A percentile compares a stretch with the other conserved stretches of the same genome.
Evolutionary conservation across 1,140 invertebrate species (phyloP).

Genomic region (Penaeus vannamei): DNA sequence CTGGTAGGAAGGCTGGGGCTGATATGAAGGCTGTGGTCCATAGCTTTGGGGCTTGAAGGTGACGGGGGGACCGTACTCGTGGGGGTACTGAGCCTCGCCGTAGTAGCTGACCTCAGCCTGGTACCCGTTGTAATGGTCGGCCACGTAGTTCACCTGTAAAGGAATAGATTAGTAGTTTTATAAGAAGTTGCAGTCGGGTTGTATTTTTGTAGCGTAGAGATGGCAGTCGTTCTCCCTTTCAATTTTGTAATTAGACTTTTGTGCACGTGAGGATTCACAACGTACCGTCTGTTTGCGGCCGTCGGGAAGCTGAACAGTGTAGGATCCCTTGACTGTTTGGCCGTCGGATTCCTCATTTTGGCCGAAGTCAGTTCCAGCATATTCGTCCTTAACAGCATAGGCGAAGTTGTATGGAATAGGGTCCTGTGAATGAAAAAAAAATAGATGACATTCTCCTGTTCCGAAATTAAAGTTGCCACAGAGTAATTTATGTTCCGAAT

Average conservation of each 20-base stretch:
- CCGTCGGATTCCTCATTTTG: slow-evolving; percentile 49
- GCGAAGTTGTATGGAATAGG: slow-evolving; percentile 55
- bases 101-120: slow-evolving; percentile 40
- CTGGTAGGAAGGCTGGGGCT: background rate
- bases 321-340: slow-evolving; percentile 51
- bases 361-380: slow-evolving; percentile 55
- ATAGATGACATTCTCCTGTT: background rate
- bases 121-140: slow-evolving; percentile 47
- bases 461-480: too few relatives aligned
- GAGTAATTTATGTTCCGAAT: too few relatives aligned
- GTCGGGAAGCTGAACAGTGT: slow-evolving; percentile 57
- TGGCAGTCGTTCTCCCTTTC: background rate
- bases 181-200: background rate
- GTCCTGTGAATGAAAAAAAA: background rate
- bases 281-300: too few relatives aligned
- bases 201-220: background rate
- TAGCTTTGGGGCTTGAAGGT: slow-evolving; percentile 43
- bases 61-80: slow-evolving; percentile 37
- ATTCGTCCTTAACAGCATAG: slow-evolving; percentile 51
- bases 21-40: background rate
- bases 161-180: background rate
- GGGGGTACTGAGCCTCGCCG: slow-evolving; percentile 50
- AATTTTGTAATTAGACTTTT: background rate
- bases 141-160: slow-evolving; percentile 47
- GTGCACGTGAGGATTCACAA: too few relatives aligned